Percentiles rank a stretch among this genome's conserved stretches.
These are phyloP conservation scores for Drusus annulatus DNA, from an alignment of 1,140 invertebrate genomes.

Conservation along the genomic window DNA sequence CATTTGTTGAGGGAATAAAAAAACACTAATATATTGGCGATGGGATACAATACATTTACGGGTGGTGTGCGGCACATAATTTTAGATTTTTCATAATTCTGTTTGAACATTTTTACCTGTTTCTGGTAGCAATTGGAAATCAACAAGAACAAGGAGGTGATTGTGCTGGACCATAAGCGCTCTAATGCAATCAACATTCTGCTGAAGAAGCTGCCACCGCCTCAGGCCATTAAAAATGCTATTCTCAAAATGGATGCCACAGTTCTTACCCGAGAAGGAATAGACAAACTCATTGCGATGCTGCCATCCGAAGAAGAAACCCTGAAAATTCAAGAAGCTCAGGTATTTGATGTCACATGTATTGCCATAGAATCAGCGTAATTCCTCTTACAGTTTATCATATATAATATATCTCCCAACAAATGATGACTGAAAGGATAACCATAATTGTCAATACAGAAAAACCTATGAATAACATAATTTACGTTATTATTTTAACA, in stretches of 20 bases:
- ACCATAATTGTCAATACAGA: too few relatives aligned
- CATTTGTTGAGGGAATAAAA: background rate
- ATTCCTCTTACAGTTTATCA: too few relatives aligned
- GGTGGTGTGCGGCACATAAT: background rate
- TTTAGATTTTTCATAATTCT: background rate
- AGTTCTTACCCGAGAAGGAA: slow-evolving; percentile 98
- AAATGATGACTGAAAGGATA: too few relatives aligned
- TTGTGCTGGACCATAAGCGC: slow-evolving; percentile 96
- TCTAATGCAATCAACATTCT: slow-evolving; percentile 99
- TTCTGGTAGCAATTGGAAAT: slow-evolving; percentile 91
- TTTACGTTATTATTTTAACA: too few relatives aligned
- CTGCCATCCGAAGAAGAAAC: slow-evolving; percentile 98
- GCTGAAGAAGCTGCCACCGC: slow-evolving; percentile 98
- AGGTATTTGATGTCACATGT: slow-evolving; percentile 69
- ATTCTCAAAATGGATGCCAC: slow-evolving; percentile 99
- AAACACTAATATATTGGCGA: background rate
- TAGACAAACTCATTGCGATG: slow-evolving; percentile 98
- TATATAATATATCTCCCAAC: too few relatives aligned
- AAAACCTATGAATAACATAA: too few relatives aligned
- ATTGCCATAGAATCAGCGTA: too few relatives aligned
- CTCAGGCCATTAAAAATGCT: slow-evolving; percentile 96
- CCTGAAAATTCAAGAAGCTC: slow-evolving; percentile 95
- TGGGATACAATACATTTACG: slow-evolving; percentile 1
- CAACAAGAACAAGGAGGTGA: slow-evolving; percentile 95
- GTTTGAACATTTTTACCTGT: slow-evolving; percentile 4